Evolutionary conservation across 2,113 vertebrate species (phyloP).

Genomic region (Antechinus flavipes): DNA sequence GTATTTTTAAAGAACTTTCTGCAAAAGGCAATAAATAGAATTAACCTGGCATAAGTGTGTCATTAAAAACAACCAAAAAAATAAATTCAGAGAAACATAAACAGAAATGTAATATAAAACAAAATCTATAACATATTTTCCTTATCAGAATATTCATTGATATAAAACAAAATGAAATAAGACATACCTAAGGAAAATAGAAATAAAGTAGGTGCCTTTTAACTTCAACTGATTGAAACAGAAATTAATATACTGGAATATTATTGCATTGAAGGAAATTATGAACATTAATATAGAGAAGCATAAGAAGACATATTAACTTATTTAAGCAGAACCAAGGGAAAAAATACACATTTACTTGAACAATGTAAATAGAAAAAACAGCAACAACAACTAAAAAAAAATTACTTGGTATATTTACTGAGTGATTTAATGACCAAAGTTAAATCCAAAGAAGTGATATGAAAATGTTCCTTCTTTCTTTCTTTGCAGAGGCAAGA

Average conservation of each 20-base stretch:
- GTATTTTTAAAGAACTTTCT: conserved; percentile 45
- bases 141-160: neutral
- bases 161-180: neutral
- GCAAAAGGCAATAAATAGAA: conserved; percentile 29
- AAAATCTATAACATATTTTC: neutral
- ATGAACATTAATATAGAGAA: neutral
- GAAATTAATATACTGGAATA: neutral
- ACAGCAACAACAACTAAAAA: neutral
- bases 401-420: neutral
- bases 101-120: neutral
- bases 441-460: neutral
- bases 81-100: conserved; percentile 15
- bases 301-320: neutral
- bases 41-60: neutral
- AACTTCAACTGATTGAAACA: neutral
- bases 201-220: neutral
- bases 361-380: neutral
- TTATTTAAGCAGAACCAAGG: neutral
- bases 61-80: conserved; percentile 30
- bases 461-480: neutral
- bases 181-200: neutral
- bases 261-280: neutral
- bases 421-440: neutral
- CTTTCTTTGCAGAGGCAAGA: neutral
- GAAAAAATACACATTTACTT: neutral